Base-by-base conservation (phyloP, 2,113 vertebrate genomes). In the Tachysurus fulvidraco region DNA sequence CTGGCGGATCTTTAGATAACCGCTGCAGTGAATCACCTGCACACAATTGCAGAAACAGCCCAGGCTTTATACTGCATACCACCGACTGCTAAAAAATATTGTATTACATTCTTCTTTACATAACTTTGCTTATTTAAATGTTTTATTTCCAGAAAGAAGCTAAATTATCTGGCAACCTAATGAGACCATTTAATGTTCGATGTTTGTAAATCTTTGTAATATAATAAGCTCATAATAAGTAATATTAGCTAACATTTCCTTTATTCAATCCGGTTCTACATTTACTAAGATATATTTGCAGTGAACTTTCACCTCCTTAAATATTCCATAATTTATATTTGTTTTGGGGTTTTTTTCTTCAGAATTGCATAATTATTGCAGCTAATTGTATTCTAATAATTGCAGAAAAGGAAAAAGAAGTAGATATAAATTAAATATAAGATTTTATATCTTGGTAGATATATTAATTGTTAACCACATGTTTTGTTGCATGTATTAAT, bases 11-110 rank as follows among this genome's bases (percentile, higher is more conserved):
- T 99, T 98, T 93, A 99, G 69, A 92, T 98, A 99, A 71, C 98
- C 98, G 0, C 98, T 98, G 96, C 97, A 99, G 85, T 99, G 97
- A 92, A 98, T 98, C 85, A 98, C 97, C 97, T 98, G 92, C 64
- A 16, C n/a, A 59, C 28, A 46, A 46, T 12, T 55, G 2, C 46
- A 30, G 10, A 52, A 28, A 36, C 28, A 79, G 16, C 36, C 17
- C 52, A 74, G 23, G 11, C 11, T 50, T 4, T 23, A 36, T 44
- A 14, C 44, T 76, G 44, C 12, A 23, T 74, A 41, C 19, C 21
- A 46, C 21, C 4, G 41, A 74, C 8, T 16, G 55, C 4, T 57
- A 14, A 57, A 57, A 69, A n/a, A 55, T 17, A 28, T 55, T 30
- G 44, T 28, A 1, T 54, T 54, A 1, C 2, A 36, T 36, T 36